Conservation (phyloP, 92 coral and sea anemone species). For the Porites rus region DNA sequence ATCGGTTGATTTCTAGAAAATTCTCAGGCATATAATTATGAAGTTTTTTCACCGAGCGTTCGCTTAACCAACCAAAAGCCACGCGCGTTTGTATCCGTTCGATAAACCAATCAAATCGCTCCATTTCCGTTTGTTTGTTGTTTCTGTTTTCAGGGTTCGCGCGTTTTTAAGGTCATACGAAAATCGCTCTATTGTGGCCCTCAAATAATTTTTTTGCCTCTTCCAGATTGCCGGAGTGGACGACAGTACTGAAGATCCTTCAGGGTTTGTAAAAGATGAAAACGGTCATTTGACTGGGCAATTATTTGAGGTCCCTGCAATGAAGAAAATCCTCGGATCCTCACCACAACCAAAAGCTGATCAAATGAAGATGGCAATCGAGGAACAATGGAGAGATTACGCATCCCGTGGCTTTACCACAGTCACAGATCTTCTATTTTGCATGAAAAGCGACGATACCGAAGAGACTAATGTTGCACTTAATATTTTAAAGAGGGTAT, state of each 20-base stretch:
- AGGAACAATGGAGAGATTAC: slow-evolving; percentile 61
- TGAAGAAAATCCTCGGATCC: background rate
- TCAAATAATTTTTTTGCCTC: background rate
- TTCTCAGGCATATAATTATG: too few relatives aligned
- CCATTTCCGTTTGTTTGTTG: too few relatives aligned
- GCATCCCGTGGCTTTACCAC: slow-evolving; percentile 67
- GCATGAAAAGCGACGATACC: background rate
- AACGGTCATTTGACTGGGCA: slow-evolving; percentile 69
- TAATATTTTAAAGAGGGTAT: background rate
- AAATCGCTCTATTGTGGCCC: too few relatives aligned
- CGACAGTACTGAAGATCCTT: slow-evolving; percentile 30
- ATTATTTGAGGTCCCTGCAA: slow-evolving; percentile 48
- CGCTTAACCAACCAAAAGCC: too few relatives aligned
- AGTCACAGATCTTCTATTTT: slow-evolving; percentile 50
- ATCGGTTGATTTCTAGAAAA: too few relatives aligned
- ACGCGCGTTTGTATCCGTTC: too few relatives aligned
- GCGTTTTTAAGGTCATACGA: too few relatives aligned
- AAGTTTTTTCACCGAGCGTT: too few relatives aligned
- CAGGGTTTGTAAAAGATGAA: slow-evolving; percentile 47
- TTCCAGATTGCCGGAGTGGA: slow-evolving; percentile 37
- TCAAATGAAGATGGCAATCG: slow-evolving; percentile 15
- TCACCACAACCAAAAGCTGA: slow-evolving; percentile 30
- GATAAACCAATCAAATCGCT: too few relatives aligned
- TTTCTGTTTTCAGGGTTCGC: too few relatives aligned
- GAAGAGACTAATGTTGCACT: background rate